A percentile compares a stretch with the other conserved stretches of the same genome.
Evolutionary conservation across 2,888 invertebrate species (phyloP).

Genomic region (Coelogynopora nodosa): DNA sequence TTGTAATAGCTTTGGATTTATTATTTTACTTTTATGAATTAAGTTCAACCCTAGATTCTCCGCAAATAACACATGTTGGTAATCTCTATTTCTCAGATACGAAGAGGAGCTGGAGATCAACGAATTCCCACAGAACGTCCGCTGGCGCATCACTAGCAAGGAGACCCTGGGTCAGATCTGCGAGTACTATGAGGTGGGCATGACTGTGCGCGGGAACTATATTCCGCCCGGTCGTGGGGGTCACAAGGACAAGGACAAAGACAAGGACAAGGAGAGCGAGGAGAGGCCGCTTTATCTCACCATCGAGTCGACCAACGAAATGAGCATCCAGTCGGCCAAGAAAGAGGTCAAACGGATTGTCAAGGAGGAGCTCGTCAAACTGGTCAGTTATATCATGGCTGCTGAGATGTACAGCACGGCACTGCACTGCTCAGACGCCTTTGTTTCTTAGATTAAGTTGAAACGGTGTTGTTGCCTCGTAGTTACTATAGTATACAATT

Average conservation of each 20-base stretch:
- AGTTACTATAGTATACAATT: too few relatives aligned
- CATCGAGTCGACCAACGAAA: constrained; percentile 94
- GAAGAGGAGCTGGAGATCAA: constrained; percentile 99
- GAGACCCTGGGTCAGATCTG: constrained; percentile 95
- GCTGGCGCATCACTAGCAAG: constrained; percentile 95
- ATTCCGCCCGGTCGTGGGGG: constrained; percentile 71
- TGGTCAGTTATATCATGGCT: constrained; percentile 42
- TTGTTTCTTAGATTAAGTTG: too few relatives aligned
- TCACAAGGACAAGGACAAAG: constrained; percentile 73
- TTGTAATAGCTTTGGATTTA: too few relatives aligned
- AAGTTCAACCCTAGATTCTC: too few relatives aligned
- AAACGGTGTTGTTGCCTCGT: too few relatives aligned
- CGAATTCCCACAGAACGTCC: constrained; percentile 97
- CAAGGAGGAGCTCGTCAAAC: constrained; percentile 82
- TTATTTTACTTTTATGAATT: too few relatives aligned
- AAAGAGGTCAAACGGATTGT: constrained; percentile 89
- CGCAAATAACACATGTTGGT: too few relatives aligned
- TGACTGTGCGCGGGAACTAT: constrained; percentile 91
- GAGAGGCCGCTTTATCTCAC: constrained; percentile 92
- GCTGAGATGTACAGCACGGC: too few relatives aligned
- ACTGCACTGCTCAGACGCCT: too few relatives aligned
- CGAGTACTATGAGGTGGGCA: constrained; percentile 96
- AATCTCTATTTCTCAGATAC: constrained; percentile 71
- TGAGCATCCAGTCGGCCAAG: constrained; percentile 67
- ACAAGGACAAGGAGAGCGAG: constrained; percentile 69